Conservation (phyloP, 2,888 invertebrate genomes). For the Dicranocentrus wangi region DNA sequence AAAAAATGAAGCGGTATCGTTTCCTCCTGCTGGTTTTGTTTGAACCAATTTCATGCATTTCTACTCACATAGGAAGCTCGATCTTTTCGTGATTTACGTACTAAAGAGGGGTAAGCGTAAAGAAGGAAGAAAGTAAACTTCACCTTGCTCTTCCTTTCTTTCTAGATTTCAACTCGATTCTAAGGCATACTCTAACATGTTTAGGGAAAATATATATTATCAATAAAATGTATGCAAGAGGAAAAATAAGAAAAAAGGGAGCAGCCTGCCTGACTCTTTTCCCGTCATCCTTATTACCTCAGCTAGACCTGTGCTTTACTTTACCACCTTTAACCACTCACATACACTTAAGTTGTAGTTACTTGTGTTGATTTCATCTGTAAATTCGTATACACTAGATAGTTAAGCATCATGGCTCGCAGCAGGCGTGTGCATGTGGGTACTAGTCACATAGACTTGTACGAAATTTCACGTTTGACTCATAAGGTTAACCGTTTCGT, state of each 20-base stretch:
- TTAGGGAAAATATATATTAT: constrained; percentile 9
- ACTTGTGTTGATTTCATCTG: constrained; percentile 42
- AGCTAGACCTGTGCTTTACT: not conserved
- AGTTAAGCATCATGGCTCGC: constrained; percentile 10
- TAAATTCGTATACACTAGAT: not conserved
- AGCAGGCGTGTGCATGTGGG: not conserved
- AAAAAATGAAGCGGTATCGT: not conserved
- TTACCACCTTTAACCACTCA: constrained; percentile 33
- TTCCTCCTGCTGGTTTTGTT: constrained; percentile 2
- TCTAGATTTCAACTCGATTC: constrained; percentile 1
- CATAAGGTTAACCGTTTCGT: constrained; percentile 5
- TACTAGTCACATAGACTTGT: not conserved
- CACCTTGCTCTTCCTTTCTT: constrained; percentile 30
- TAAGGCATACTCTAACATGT: constrained; percentile 6
- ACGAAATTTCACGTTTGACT: constrained; percentile 1
- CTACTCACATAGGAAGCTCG: not conserved
- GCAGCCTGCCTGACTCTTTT: constrained; percentile 19
- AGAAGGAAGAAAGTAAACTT: constrained; percentile 42
- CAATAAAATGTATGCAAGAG: constrained; percentile 52
- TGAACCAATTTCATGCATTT: constrained; percentile 2
- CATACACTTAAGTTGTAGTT: no score
- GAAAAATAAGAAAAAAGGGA: constrained; percentile 16
- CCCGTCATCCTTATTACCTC: constrained; percentile 30
- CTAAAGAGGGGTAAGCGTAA: not conserved
- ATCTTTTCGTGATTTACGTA: constrained; percentile 6